Conservation (phyloP, 2,113 vertebrate genomes). For the Melanostigma gelatinosum region DNA sequence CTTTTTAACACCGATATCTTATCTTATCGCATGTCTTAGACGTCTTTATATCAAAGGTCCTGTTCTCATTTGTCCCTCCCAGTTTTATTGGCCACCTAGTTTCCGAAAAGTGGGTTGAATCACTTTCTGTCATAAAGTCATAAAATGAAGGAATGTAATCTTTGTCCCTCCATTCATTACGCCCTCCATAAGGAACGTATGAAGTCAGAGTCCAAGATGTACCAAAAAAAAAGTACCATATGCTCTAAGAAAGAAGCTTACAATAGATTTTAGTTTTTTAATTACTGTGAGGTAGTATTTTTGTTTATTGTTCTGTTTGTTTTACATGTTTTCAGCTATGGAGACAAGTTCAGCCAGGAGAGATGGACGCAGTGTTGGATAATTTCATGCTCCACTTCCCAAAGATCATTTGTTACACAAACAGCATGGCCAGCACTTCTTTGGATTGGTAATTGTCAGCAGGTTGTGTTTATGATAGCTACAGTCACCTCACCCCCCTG, state of each 20-base stretch:
- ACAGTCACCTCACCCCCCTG: neutral
- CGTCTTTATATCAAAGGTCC: conserved; percentile 40
- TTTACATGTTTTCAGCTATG: neutral
- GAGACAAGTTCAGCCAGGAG: neutral
- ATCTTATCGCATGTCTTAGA: neutral
- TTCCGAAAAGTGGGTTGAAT: neutral
- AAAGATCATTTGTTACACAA: neutral
- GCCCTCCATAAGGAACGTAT: conserved; percentile 7
- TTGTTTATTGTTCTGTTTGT: neutral
- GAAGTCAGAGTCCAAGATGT: neutral
- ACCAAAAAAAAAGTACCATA: neutral
- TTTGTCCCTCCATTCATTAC: conserved; percentile 5
- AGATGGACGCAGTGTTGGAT: neutral
- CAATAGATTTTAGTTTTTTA: neutral
- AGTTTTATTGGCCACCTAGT: conserved; percentile 20
- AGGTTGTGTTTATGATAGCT: neutral
- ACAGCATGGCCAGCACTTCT: neutral
- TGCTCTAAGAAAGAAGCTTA: neutral
- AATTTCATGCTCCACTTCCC: neutral
- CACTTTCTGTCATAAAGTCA: conserved; percentile 32
- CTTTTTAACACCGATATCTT: neutral
- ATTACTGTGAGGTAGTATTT: neutral
- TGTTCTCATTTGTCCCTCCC: neutral
- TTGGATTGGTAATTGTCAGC: neutral
- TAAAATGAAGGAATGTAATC: conserved; percentile 34